Percentiles rank a stretch among this genome's conserved stretches.
Evolutionary conservation across 2,888 invertebrate species (phyloP).

Genomic region (Amblyjoppa fuscipennis): DNA sequence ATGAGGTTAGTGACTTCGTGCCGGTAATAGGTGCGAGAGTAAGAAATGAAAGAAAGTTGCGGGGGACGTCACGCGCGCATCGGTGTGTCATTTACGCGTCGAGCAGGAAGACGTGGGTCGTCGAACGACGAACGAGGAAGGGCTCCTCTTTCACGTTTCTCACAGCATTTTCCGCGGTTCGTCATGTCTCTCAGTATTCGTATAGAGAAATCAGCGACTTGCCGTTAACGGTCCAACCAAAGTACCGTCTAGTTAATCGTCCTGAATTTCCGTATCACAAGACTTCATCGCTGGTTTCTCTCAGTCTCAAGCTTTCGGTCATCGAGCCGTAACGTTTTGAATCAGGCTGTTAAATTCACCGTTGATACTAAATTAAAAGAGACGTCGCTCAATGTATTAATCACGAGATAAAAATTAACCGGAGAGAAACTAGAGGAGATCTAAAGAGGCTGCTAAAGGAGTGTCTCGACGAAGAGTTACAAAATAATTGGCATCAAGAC

Average conservation of each 20-base stretch:
- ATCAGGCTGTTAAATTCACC: neutral
- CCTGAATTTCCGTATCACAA: conserved; percentile 13
- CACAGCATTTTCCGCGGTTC: conserved; percentile 27
- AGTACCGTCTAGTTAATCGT: conserved; percentile 46
- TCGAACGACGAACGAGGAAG: conserved; percentile 10
- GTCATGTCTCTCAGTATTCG: conserved; percentile 56
- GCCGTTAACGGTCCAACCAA: conserved; percentile 49
- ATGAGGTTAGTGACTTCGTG: conserved; percentile 54
- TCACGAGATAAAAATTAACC: conserved; percentile 20
- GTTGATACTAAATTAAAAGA: conserved; percentile 11
- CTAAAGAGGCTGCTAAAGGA: conserved; percentile 29
- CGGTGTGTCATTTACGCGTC: conserved; percentile 47
- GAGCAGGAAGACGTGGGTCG: conserved; percentile 59
- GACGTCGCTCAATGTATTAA: conserved; percentile 24
- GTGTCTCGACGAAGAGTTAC: conserved; percentile 24
- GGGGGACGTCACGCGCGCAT: conserved; percentile 59
- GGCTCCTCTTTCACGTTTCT: conserved; percentile 22
- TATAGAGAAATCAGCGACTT: conserved; percentile 43
- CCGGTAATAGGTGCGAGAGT: conserved; percentile 12
- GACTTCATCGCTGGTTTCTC: neutral
- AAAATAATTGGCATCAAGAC: conserved; percentile 54
- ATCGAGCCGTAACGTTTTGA: conserved; percentile 15
- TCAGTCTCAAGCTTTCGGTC: conserved; percentile 53
- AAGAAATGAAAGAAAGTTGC: conserved; percentile 34
- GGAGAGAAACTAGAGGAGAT: conserved; percentile 52